Evolutionary conservation across 2,888 invertebrate species (phyloP), one percentile per base, ranked within the genome.

Genomic region (Macaria notata): DNA sequence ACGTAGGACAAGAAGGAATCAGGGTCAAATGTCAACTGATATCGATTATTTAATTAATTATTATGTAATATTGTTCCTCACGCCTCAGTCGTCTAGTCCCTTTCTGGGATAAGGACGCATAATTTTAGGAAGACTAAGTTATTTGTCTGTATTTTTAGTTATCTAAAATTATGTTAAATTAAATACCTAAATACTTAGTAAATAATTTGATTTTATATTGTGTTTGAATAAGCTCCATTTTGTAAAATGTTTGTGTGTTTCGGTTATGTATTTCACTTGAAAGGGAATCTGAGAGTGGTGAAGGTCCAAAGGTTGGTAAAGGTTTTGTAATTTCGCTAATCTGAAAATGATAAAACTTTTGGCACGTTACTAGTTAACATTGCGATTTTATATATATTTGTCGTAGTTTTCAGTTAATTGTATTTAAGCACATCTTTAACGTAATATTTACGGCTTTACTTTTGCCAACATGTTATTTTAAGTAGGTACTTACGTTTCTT

Each of bases 231-330:
- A 41, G 7, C 4, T 36, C 7, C 7, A 36, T 4, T 36, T 7
- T 6, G 7, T 38, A 31, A 54, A 56, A 64, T 66, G 75, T 64
- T 59, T 9, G 29, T 64, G 50, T 46, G 61, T 53, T 55, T 59
- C 62, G 61, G 75, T 49, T 63, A 60, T 31, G 31, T 57, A 57
- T 54, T 63, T 62, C 54, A 65, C 42, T 65, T 58, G 39, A 56
- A 56, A 44, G 57, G 55, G 47, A 53, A 59, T 31, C 66, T 71
- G 33, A 70, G 55, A 49, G 38, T 73, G 9, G 58, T 73, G 30
- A 67, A 54, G 63, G 59, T 70, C 49, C 73, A 73, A 50, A 70
- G 68, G 73, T 73, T 46, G 58, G 70, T 65, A 31, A 49, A 39
- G 8, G 4, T 3, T 19, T 9, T 36, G 3, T 36, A 6, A 36